Conservation (phyloP, 2,113 vertebrate genomes). For the Ictalurus furcatus region DNA sequence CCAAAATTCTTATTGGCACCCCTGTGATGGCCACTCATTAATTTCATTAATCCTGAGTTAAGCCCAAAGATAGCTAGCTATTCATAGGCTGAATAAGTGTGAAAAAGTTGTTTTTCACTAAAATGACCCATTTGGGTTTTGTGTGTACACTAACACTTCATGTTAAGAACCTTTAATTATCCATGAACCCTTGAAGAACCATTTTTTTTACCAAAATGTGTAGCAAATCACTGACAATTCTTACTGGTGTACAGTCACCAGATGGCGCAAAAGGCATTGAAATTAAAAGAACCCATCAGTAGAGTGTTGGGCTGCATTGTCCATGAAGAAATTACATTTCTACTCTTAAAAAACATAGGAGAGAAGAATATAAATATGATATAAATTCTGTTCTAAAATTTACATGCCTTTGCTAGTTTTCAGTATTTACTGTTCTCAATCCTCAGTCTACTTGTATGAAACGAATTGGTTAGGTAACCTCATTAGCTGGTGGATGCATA, state of each 20-base stretch:
- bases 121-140: neutral
- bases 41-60: neutral
- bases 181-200: neutral
- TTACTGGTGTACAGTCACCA: neutral
- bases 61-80: neutral
- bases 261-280: slow-evolving; percentile 1
- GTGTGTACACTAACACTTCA: neutral
- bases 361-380: neutral
- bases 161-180: neutral
- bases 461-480: neutral
- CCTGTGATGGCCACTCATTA: neutral
- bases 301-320: too few relatives aligned
- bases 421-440: neutral
- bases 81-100: neutral
- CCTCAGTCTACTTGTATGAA: neutral
- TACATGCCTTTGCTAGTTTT: neutral
- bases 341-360: neutral
- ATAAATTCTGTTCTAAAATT: neutral
- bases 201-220: neutral
- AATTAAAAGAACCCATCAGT: neutral
- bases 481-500: neutral
- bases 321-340: neutral
- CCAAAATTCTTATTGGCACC: too few relatives aligned
- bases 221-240: neutral
- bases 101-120: neutral